phyloP scores from a whole-genome alignment of 2,113 vertebrate species.

The Corapipo altera region DNA sequence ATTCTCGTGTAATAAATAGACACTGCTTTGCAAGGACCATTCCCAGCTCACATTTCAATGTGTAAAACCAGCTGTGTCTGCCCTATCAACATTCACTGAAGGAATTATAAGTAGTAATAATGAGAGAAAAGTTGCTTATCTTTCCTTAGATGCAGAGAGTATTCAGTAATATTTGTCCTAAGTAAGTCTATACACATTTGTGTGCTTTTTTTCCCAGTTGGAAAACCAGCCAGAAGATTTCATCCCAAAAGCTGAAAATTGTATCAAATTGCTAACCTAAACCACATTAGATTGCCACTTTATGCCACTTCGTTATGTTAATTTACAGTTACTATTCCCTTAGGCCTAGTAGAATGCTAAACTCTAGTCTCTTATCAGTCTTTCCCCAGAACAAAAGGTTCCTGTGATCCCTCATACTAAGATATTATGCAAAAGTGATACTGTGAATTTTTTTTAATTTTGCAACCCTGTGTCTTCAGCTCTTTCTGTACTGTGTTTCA shows the following conservation, averaged over 20 bases:
- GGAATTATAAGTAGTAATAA: not conserved
- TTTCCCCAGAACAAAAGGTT: not conserved
- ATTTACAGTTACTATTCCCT: slow-evolving; percentile 17
- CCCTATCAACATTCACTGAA: not conserved
- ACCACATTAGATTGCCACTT: not conserved
- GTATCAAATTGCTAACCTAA: not conserved
- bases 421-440: not conserved
- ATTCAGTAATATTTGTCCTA: not conserved
- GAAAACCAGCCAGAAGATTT: slow-evolving; percentile 2
- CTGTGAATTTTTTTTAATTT: not conserved
- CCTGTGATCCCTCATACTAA: not conserved
- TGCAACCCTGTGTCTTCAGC: not conserved
- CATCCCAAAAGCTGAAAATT: not conserved
- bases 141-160: not conserved
- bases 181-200: not conserved
- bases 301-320: not conserved
- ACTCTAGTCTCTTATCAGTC: not conserved
- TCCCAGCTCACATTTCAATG: not conserved
- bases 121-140: not conserved
- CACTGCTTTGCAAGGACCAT: not conserved
- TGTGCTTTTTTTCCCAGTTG: not conserved
- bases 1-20: not conserved
- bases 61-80: not conserved
- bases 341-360: not conserved
- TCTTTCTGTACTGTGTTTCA: not conserved